Evolutionary conservation across 2,797 vertebrate species (phyloP).

Genomic region (Macropodus opercularis): DNA sequence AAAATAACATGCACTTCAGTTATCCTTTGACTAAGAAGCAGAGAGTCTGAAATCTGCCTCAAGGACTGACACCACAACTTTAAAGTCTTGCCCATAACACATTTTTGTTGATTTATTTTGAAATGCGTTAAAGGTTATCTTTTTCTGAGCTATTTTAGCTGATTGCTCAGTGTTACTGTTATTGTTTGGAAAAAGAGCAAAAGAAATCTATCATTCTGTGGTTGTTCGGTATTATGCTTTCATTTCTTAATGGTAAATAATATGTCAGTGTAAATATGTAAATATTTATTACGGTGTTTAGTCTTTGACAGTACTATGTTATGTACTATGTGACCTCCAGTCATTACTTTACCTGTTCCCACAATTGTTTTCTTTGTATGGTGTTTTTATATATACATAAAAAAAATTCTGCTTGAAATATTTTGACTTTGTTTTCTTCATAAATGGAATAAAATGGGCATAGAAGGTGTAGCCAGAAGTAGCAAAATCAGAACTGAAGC

Average conservation of each 20-base stretch:
- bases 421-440: conserved; percentile 7
- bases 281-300: conserved; percentile 40
- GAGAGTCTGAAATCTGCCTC: conserved; percentile 6
- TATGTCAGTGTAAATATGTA: conserved; percentile 40
- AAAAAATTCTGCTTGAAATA: conserved; percentile 24
- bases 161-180: conserved; percentile 21
- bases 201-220: conserved; percentile 17
- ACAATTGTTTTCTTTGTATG: conserved; percentile 49
- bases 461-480: no score
- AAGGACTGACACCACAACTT: conserved; percentile 17
- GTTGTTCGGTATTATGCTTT: conserved; percentile 14
- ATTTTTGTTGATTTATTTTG: conserved; percentile 31
- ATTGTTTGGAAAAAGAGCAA: conserved; percentile 11
- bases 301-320: conserved; percentile 46
- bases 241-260: conserved; percentile 48
- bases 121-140: conserved; percentile 1
- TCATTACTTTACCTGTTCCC: conserved; percentile 42
- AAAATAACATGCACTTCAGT: conserved; percentile 12
- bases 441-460: no score
- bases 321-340: conserved; percentile 26
- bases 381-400: conserved; percentile 60
- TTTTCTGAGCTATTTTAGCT: conserved; percentile 30
- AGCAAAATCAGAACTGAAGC: no score
- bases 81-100: not conserved
- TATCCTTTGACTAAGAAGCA: conserved; percentile 5